Percentiles rank a stretch among this genome's conserved stretches.
These are phyloP conservation scores for Rynchops niger DNA, from an alignment of 2,113 vertebrate genomes.

Conservation along the genomic window DNA sequence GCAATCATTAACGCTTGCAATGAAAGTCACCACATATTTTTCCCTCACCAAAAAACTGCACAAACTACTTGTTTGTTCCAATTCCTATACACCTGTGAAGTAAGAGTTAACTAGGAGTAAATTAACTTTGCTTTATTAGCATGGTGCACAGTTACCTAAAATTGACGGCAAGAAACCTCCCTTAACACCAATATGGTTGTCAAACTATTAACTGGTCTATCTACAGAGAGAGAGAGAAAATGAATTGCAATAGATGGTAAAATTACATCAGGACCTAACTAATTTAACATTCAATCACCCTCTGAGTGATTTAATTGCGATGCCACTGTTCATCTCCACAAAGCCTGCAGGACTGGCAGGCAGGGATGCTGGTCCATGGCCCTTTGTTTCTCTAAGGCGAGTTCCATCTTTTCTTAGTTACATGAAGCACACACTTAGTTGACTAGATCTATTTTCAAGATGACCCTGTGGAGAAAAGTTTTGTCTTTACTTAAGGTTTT, in stretches of 20 bases:
- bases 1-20: not conserved
- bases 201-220: not conserved
- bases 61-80: not conserved
- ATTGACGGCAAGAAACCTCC: not conserved
- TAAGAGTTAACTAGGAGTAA: not conserved
- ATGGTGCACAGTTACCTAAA: not conserved
- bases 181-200: not conserved
- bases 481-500: not conserved
- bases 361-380: not conserved
- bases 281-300: not conserved
- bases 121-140: not conserved
- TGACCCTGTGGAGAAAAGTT: not conserved
- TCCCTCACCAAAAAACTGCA: not conserved
- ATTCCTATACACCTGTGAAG: not conserved
- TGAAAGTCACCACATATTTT: not conserved
- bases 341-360: not conserved
- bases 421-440: not conserved
- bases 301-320: not conserved
- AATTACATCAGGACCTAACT: not conserved
- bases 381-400: not conserved
- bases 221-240: not conserved
- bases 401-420: not conserved
- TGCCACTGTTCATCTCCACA: not conserved
- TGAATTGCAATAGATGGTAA: not conserved
- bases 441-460: not conserved